Evolutionary conservation across 2,113 vertebrate genomes (phyloP).

Genomic region (Ciconia stormi): DNA sequence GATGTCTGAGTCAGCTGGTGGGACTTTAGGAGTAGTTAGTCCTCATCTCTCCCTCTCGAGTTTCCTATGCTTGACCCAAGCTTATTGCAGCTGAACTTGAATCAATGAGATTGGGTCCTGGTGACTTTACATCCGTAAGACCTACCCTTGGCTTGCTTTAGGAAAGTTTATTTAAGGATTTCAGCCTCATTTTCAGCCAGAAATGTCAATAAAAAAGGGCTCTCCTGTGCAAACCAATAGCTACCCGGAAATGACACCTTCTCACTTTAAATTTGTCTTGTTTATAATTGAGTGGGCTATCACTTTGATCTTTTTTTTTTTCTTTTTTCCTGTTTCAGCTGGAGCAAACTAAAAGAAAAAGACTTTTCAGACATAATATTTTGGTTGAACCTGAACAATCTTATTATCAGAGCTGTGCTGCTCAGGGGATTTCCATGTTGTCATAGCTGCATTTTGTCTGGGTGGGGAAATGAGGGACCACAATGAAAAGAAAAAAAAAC

Average conservation of each 20-base stretch:
- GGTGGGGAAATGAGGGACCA: constrained; percentile 45
- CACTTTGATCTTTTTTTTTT: constrained; percentile 32
- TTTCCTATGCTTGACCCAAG: neutral
- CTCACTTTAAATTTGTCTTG: constrained; percentile 58
- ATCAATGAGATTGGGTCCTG: neutral
- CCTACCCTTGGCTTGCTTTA: neutral
- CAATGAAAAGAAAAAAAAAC: neutral
- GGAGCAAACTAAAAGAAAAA: constrained; percentile 32
- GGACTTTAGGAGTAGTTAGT: neutral
- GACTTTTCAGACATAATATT: constrained; percentile 56
- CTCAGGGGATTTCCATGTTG: constrained; percentile 66
- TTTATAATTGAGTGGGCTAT: constrained; percentile 66
- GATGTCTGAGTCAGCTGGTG: neutral
- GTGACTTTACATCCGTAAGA: neutral
- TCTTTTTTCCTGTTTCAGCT: constrained; percentile 52
- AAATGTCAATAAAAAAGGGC: neutral
- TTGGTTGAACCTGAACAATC: constrained; percentile 43
- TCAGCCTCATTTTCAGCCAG: neutral
- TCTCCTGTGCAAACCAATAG: neutral
- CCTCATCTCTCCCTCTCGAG: neutral
- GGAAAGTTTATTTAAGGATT: neutral
- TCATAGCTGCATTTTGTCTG: constrained; percentile 38
- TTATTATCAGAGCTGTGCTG: constrained; percentile 23
- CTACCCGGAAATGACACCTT: neutral
- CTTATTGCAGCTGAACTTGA: neutral